Percentiles rank a stretch among this genome's conserved stretches.
Evolutionary conservation across 1,140 invertebrate genomes (phyloP).

Genomic region (Oryctes rhinoceros): DNA sequence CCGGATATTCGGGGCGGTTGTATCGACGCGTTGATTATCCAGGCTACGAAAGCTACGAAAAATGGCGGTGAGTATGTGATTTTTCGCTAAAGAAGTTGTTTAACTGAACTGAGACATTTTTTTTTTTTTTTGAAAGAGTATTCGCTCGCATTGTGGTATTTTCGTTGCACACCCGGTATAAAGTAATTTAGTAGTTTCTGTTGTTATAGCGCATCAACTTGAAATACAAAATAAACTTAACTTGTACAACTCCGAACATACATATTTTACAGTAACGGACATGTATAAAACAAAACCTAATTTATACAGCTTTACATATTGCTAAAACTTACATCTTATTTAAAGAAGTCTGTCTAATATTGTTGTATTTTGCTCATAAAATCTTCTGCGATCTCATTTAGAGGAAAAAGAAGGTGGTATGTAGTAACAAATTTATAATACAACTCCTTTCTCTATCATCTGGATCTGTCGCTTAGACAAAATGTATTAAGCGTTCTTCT

Average conservation of each 20-base stretch:
- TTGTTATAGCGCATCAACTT: too few relatives aligned
- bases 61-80: slow-evolving; percentile 67
- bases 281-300: neutral
- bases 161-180: too few relatives aligned
- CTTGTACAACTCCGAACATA: too few relatives aligned
- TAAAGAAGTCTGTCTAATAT: neutral
- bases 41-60: slow-evolving; percentile 91
- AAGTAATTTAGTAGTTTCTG: too few relatives aligned
- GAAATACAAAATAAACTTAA: too few relatives aligned
- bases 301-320: neutral
- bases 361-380: neutral
- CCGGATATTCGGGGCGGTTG: slow-evolving; percentile 90
- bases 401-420: slow-evolving; percentile 50
- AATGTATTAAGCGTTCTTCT: neutral
- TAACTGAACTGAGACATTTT: too few relatives aligned
- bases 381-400: slow-evolving; percentile 15
- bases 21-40: slow-evolving; percentile 90
- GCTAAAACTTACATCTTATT: too few relatives aligned
- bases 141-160: too few relatives aligned
- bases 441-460: neutral
- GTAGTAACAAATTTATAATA: slow-evolving; percentile 19
- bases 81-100: neutral
- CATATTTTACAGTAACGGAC: too few relatives aligned
- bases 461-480: neutral
- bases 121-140: too few relatives aligned